Evolutionary conservation across 2,797 vertebrate species (phyloP), one percentile per base, ranked within the genome.

Genomic region (Podarcis lilfordi): DNA sequence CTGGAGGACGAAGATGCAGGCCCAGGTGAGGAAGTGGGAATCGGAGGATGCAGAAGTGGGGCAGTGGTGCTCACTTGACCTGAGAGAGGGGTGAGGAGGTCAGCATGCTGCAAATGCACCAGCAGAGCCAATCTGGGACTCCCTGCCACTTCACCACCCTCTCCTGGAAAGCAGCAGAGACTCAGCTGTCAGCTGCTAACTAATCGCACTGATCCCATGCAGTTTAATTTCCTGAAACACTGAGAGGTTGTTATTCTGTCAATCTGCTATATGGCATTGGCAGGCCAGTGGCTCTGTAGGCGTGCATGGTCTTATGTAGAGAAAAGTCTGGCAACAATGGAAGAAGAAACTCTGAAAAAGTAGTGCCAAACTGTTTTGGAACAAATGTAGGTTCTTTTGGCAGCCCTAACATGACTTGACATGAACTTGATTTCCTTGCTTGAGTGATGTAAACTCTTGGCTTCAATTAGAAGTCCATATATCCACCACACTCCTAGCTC

Each of bases 381-480:
- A 78, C 17, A 43, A 32, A 40, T 9, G 10, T 71, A n/a, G 32
- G 71, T 84, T 43, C 45, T 84, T 21, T 37, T 25, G 64, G 27
- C 11, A 5, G 11, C 32, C 45, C 45, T 29, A 71, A 71, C n/a
- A 15, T 59, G 76, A 55, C 68, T 84, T 79, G 29, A 61, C 29
- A 61, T 79, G 68, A 78, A 7, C 75, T 75, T 80, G 0, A 0
- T 61, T 37, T 76, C 40, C 25, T 91, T 85, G 59, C 45, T 75
- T 2, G 45, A 59, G 13, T 75, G 0, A n/a, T 4, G 9, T 3
- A 76, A 55, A 0, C 0, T 19, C 35, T 68, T 64, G 76, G 40
- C 50, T 90, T 8, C 0, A 35, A 55, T 37, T 40, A 77, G 40
- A 50, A 15, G 27, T 19, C 0, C 0, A 15, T 3, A 59, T 4